Base-by-base conservation (phyloP, 2,797 vertebrate genomes). In the Cossypha heuglini region DNA sequence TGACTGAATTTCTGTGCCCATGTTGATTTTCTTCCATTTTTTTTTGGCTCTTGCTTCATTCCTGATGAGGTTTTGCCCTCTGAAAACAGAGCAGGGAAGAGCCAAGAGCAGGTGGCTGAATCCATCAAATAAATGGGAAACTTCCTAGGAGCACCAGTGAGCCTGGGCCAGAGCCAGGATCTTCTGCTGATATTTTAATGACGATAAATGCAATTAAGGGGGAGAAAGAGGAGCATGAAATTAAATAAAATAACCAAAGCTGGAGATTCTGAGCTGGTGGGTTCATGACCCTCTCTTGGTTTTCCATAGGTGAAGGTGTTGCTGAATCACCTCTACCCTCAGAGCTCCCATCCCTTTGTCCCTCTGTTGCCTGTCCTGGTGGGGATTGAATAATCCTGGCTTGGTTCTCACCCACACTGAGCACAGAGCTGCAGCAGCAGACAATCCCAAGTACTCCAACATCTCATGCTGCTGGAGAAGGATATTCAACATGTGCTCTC, bases 141-240 rank as follows among this genome's bases (percentile, higher is more conserved):
- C 67, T 86, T 94, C 78, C 89, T 94, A 59, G 1, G 66, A 96
- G 73, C 61, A 77, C 79, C 59, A 90, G 92, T 8, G 49, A 81
- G 81, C 80, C 92, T 96, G 95, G 94, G 59, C 59, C 11, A 13
- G 26, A 93, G 94, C 95, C 94, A 97, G 77, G 57, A 87, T 93
- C 94, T 79, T 92, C 78, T 96, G 88, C 59, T 95, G 95, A 85
- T 86, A 35, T 85, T 97, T 96, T 96, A 96, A 96, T 94, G 92
- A 86, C 10, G 2, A 79, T 85, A 92, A 95, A 93, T 1, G 74
- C 90, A 92, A 96, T 95, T 94, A 97, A 93, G 75, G 63, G 92
- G 28, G 83, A 94, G 74, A 88, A 89, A 92, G 90, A 91, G 61
- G 19, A 86, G 28, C 74, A 78, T 74, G 94, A 95, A 93, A 94